These are phyloP conservation scores for Diorhabda elongata DNA, from an alignment of 1,140 invertebrate genomes.

Conservation along the genomic window DNA sequence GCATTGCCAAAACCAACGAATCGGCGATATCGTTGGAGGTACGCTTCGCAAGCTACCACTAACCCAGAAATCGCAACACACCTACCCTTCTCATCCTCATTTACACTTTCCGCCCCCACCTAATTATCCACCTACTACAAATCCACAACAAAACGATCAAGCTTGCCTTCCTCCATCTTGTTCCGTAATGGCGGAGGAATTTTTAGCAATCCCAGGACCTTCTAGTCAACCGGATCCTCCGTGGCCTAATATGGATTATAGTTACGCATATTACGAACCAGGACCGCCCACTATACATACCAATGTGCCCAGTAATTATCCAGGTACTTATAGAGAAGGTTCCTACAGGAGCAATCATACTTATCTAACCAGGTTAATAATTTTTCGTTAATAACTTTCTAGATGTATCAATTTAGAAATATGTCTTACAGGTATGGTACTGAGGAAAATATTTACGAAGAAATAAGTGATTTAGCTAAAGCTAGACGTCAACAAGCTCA, in stretches of 20 bases:
- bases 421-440: conserved; percentile 59
- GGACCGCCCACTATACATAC: conserved; percentile 54
- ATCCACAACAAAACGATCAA: background rate
- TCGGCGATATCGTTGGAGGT: conserved; percentile 20
- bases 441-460: conserved; percentile 84
- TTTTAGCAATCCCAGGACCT: conserved; percentile 34
- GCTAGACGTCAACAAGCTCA: conserved; percentile 34
- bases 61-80: conserved; percentile 19
- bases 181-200: conserved; percentile 36
- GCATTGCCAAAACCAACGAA: conserved; percentile 18
- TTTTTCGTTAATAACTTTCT: conserved; percentile 29
- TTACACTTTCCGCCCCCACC: conserved; percentile 39
- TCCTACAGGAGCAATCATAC: conserved; percentile 54
- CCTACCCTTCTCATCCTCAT: conserved; percentile 38
- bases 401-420: background rate
- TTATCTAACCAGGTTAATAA: conserved; percentile 72
- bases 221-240: conserved; percentile 24
- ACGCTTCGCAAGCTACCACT: conserved; percentile 7
- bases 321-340: conserved; percentile 51
- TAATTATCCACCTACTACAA: conserved; percentile 51
- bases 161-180: conserved; percentile 52
- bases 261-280: conserved; percentile 74
- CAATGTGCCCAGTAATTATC: conserved; percentile 54
- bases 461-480: conserved; percentile 65
- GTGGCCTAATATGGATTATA: conserved; percentile 56